Base-by-base conservation (phyloP, 2,797 vertebrate species). In the Urosaurus nigricauda region DNA sequence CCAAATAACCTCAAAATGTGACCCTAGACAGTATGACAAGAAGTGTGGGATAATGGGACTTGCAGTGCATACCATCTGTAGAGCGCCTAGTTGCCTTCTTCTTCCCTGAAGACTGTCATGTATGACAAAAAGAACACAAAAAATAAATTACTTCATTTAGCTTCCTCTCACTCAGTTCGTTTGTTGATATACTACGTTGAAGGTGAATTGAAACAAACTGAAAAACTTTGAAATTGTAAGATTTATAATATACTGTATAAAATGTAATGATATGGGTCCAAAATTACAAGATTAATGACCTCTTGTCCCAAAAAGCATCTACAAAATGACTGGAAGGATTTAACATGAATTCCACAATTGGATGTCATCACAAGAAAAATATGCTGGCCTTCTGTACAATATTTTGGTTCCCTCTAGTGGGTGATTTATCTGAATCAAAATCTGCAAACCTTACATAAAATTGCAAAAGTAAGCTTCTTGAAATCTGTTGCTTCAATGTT, bases 391-490 rank as follows among this genome's bases (percentile, higher is more conserved):
- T 56, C 86, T 95, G 91, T 87, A 79, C 93, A 93, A 92, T 87
- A 83, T 92, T 93, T 5, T 82, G 91, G 92, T 94, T 95, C 94
- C 93, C 92, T 90, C 95, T 94, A 94, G 93, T 93, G 92, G 91
- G 93, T n/a, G 47, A 29, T 68, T 73, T 37, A 53, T 74, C n/a
- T 70, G 74, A 60, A 81, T 93, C 29, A 26, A 88, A 51, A 21
- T 47, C 90, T 89, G 88, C 88, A 51, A 68, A 79, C 35, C 82
- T 37, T n/a, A 60, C 68, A 65, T 32, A 85, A 85, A 77, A 60
- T 9, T 13, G 35, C 19, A 21, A 53, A 40, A 47, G 5, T 40
- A 21, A n/a, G 14, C 13, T 65, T 86, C 11, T 79, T 79, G 37
- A 79, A 86, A 53, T 51, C 43, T 53, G 1, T 68, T 63, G 37